Evolutionary conservation across 2,888 invertebrate genomes (phyloP).

Genomic region (Pycnomerus fuliginosus): DNA sequence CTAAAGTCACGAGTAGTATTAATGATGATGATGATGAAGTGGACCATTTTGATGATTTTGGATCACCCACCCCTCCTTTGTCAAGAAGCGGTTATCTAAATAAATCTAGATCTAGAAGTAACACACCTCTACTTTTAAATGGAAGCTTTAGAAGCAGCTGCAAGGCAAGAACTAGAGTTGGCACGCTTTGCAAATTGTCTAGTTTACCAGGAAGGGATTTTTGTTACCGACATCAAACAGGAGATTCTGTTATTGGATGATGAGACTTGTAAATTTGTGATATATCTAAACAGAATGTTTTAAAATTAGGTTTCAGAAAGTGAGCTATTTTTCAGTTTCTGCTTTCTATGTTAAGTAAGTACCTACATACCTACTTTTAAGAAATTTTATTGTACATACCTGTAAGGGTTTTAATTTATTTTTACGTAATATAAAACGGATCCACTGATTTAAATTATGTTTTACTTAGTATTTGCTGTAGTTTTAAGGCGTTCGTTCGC

Average conservation of each 20-base stretch:
- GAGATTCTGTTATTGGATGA: conserved; percentile 47
- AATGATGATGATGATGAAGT: conserved; percentile 8
- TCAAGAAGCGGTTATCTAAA: conserved; percentile 40
- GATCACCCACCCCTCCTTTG: conserved; percentile 42
- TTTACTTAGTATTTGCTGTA: too few relatives aligned
- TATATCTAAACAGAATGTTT: neutral
- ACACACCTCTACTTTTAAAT: conserved; percentile 43
- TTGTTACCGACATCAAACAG: conserved; percentile 48
- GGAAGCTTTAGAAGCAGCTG: conserved; percentile 37
- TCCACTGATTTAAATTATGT: too few relatives aligned
- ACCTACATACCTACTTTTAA: too few relatives aligned
- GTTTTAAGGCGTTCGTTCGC: too few relatives aligned
- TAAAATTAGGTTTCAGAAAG: neutral
- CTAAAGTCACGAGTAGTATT: conserved; percentile 2
- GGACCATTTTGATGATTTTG: conserved; percentile 29
- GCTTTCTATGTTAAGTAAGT: neutral
- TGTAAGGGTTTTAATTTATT: too few relatives aligned
- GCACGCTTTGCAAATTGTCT: conserved; percentile 48
- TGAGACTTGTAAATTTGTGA: too few relatives aligned
- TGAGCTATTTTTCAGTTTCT: neutral
- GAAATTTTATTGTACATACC: too few relatives aligned
- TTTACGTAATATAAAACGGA: too few relatives aligned
- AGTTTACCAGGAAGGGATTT: conserved; percentile 45
- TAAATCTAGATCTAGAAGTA: conserved; percentile 43
- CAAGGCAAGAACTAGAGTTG: conserved; percentile 45